Percentiles rank a stretch among this genome's conserved stretches.
phyloP scores from a whole-genome alignment of 2,113 vertebrate genomes.

The Albula glossodonta region DNA sequence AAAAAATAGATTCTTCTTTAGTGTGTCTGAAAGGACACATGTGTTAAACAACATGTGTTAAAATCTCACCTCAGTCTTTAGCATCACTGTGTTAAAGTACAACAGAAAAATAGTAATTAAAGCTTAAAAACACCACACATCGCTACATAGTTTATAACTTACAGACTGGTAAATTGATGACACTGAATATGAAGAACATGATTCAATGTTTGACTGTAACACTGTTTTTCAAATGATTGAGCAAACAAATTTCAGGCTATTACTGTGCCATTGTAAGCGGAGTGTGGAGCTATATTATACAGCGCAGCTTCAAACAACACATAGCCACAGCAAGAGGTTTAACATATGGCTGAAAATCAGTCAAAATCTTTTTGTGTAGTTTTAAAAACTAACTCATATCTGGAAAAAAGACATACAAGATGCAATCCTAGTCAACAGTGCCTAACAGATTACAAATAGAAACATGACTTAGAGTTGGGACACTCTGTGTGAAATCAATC shows the following conservation, averaged over 20 bases:
- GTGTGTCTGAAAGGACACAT: too few relatives aligned
- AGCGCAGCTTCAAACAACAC: not conserved
- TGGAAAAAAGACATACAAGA: not conserved
- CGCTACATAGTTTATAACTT: not conserved
- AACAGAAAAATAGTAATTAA: not conserved
- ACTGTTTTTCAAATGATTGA: not conserved
- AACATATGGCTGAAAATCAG: not conserved
- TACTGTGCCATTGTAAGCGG: not conserved
- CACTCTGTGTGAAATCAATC: not conserved
- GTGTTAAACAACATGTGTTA: not conserved
- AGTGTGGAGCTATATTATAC: not conserved
- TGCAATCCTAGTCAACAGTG: not conserved
- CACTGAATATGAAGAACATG: not conserved
- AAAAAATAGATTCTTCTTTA: not conserved
- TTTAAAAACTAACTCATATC: not conserved
- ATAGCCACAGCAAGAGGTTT: not conserved
- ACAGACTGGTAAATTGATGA: not conserved
- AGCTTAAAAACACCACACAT: not conserved
- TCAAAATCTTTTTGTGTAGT: not conserved
- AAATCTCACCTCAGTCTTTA: not conserved
- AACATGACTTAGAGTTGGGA: not conserved
- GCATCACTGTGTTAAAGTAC: not conserved
- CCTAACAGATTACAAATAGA: not conserved
- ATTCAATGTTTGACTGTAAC: not conserved
- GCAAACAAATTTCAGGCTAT: not conserved